Base-by-base conservation (phyloP, 2,797 vertebrate species). In the Sarcophilus harrisii region DNA sequence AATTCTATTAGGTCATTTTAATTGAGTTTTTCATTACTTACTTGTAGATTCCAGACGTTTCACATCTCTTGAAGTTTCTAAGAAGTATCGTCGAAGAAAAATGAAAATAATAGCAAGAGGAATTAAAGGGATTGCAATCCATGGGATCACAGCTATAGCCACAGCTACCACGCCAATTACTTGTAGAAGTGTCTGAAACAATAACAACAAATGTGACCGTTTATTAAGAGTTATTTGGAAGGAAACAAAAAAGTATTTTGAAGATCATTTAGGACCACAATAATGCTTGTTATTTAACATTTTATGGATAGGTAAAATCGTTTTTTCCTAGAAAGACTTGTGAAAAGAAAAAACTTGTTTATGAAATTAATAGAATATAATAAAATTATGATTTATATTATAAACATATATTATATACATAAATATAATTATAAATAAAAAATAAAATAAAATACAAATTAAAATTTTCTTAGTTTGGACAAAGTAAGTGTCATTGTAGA, bases 41-140 rank as follows among this genome's bases (percentile, higher is more conserved):
- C 99, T 99, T 97, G 99, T 99, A 93, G 99, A 99, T 98, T 99
- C 99, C 24, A 99, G 99, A 62, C 99, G 99, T 98, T 99, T 99
- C 98, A 99, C 99, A 97, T 99, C 99, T 97, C 99, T 99, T 90
- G 99, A 99, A 5, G 99, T 99, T 97, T 98, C 98, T 98, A 99
- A 99, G 98, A 99, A 99, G 98, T 99, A 99, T 55, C 98, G 97
- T 57, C 99, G 99, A 93, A 99, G 99, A 96, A 99, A 97, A 98
- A 99, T 98, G 98, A 99, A 99, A 98, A 99, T 9, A 94, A 98
- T 96, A 93, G 98, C 96, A n/a, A 99, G 99, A 49, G 99, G 99
- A 97, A 99, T 95, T 93, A 99, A 98, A 1, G 99, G 99, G 94
- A 99, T 98, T 1, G 99, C 98, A 95, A 99, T 99, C 99, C 99